Conservation (phyloP, 2,888 invertebrate genomes). For the Eugnorisma glareosa region DNA sequence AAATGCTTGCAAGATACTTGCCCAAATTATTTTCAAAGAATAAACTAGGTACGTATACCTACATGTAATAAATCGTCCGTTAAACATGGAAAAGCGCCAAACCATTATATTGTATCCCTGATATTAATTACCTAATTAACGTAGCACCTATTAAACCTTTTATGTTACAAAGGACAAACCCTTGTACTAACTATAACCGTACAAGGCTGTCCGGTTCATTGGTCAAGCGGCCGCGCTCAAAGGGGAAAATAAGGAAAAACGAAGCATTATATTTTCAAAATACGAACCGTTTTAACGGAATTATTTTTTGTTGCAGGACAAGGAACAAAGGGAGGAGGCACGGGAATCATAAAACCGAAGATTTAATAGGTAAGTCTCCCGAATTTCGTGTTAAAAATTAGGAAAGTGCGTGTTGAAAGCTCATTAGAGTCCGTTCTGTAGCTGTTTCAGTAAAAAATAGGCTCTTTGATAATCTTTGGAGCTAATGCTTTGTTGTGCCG, state of each 20-base stretch:
- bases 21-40: background rate
- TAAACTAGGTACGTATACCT: no score
- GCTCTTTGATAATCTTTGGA: constrained; percentile 39
- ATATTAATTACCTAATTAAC: constrained; percentile 44
- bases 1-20: background rate
- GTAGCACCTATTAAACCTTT: constrained; percentile 45
- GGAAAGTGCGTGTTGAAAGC: constrained; percentile 35
- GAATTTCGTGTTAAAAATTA: constrained; percentile 45
- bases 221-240: constrained; percentile 47
- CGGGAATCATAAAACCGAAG: constrained; percentile 42
- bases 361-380: constrained; percentile 62
- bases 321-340: constrained; percentile 30
- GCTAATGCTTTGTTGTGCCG: constrained; percentile 31
- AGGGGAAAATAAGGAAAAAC: constrained; percentile 51
- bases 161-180: constrained; percentile 42
- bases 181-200: constrained; percentile 42
- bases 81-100: constrained; percentile 25
- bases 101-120: constrained; percentile 55
- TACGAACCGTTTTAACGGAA: constrained; percentile 29
- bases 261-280: constrained; percentile 35
- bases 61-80: background rate
- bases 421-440: constrained; percentile 25
- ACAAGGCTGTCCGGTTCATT: constrained; percentile 61
- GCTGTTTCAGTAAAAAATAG: constrained; percentile 37
- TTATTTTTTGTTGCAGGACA: constrained; percentile 61